Base-by-base conservation (phyloP, 2,888 invertebrate genomes). In the Drosophila anomelani region DNA sequence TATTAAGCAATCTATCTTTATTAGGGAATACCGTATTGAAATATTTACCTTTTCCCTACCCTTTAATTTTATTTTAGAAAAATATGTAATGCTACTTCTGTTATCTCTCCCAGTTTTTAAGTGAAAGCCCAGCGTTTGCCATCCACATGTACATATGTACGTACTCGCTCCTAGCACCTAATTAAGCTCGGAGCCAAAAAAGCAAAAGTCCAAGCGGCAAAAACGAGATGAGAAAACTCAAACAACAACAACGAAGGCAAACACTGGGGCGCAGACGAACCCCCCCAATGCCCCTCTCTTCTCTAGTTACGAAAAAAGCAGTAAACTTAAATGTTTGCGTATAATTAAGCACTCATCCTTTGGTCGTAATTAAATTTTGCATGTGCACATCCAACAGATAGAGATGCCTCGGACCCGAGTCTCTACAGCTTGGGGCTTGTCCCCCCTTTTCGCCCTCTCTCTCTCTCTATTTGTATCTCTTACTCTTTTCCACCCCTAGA, bases 271-370 rank as follows among this genome's bases (percentile, higher is more conserved):
- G 53, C 41, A 62, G 72, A 62, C 66, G 68, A 74, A 61, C 32
- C 20, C 57, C 23, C 62, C 47, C 20, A 10, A 56, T 9, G 17
- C 10, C 51, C 39, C 39, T 39, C 54, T 9, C 15, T 9, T 49
- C 38, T 38, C 63, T 56, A 72, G 83, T 69, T 49, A 75, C 75
- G 62, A 83, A 88, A 88, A 76, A 69, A 80, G 70, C 85, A 80
- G 86, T 77, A 89, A 91, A 91, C 88, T 90, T 92, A 91, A 92
- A 90, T 92, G 91, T 92, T 91, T 91, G 90, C 89, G 89, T 91
- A 86, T 92, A 92, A 92, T 92, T 92, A 92, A 92, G 92, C 92
- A 91, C 92, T 91, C 92, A 92, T 92, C 90, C 92, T 92, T 91
- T 92, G 90, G 91, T 90, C 90, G 89, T 92, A 92, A 92, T 92